Percentiles rank a stretch among this genome's conserved stretches.
Evolutionary conservation across 2,113 vertebrate genomes (phyloP).

Genomic region (Microcebus ravelobensis): DNA sequence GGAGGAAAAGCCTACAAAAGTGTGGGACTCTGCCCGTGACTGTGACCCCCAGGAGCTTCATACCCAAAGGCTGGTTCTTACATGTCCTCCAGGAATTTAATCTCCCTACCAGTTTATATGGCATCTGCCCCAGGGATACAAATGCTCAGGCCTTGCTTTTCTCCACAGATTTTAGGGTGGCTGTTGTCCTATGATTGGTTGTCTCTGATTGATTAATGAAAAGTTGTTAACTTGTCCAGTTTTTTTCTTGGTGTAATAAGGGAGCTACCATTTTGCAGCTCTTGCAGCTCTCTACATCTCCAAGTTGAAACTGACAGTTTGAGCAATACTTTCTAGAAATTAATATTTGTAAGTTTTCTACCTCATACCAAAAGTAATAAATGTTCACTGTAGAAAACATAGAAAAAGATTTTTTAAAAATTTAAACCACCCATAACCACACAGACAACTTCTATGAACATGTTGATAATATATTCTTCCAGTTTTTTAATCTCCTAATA

Average conservation of each 20-base stretch:
- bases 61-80: neutral
- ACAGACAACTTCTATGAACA: neutral
- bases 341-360: neutral
- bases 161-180: neutral
- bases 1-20: neutral
- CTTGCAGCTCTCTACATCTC: conserved; percentile 11
- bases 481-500: conserved; percentile 10
- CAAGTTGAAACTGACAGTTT: neutral
- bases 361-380: neutral
- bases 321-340: neutral
- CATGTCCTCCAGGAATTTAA: neutral
- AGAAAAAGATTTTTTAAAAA: neutral
- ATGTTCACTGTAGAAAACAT: neutral
- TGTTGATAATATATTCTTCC: neutral
- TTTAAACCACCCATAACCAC: neutral
- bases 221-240: neutral
- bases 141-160: neutral
- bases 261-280: neutral
- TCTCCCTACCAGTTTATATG: neutral
- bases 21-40: neutral
- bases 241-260: neutral
- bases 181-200: neutral
- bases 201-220: neutral
- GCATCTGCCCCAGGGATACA: neutral
- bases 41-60: neutral